phyloP scores from a whole-genome alignment of 2,797 vertebrate genomes.

The Rallus crepitans region DNA sequence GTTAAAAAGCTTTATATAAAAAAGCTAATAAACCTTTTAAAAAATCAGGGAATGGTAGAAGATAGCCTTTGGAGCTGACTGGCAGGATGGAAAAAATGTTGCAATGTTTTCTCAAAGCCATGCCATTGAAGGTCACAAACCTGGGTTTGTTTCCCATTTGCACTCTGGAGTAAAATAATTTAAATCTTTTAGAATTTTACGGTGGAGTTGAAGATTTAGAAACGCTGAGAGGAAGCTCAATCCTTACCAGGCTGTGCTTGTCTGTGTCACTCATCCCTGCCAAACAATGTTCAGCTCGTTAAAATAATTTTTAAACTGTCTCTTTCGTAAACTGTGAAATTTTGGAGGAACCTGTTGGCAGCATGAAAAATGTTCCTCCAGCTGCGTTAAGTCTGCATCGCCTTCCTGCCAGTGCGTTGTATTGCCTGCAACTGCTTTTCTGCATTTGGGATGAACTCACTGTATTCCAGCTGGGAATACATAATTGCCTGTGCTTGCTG shows the following conservation, averaged over 20 bases:
- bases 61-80: not conserved
- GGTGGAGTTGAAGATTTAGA: not conserved
- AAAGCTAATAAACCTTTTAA: not conserved
- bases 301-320: constrained; percentile 4
- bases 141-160: not conserved
- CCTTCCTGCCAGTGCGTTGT: not conserved
- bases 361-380: not conserved
- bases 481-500: not conserved
- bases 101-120: not conserved
- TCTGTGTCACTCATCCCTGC: not conserved
- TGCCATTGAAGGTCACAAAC: not conserved
- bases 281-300: not conserved
- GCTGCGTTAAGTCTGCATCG: not conserved
- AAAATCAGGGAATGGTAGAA: not conserved
- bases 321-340: not conserved
- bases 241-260: not conserved
- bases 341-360: constrained; percentile 28
- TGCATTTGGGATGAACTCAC: not conserved
- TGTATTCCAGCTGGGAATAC: constrained; percentile 5
- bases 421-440: not conserved
- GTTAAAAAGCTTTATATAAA: constrained; percentile 13
- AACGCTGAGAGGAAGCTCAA: not conserved
- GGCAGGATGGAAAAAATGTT: not conserved
- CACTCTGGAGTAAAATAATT: not conserved
- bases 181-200: not conserved